These are phyloP conservation scores for Notamacropus eugenii DNA, from an alignment of 2,797 vertebrate species.

Conservation along the genomic window DNA sequence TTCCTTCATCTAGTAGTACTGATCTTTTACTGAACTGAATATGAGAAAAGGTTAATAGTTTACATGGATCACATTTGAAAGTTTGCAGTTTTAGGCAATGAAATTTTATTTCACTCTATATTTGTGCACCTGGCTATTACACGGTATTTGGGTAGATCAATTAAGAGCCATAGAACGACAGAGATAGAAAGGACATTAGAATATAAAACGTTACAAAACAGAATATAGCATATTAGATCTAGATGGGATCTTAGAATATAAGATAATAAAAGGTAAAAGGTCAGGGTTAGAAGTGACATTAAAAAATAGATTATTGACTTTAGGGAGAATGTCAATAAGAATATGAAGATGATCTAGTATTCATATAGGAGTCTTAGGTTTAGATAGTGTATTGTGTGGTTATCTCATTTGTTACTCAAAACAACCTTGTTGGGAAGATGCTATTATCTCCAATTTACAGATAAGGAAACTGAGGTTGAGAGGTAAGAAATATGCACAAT, in stretches of 20 bases:
- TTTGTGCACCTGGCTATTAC: neutral
- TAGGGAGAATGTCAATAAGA: neutral
- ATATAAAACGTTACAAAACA: neutral
- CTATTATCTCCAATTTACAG: neutral
- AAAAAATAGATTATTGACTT: neutral
- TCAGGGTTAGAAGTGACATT: neutral
- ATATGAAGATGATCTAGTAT: neutral
- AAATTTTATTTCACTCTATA: conserved; percentile 21
- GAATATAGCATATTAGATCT: neutral
- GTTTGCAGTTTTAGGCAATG: conserved; percentile 38
- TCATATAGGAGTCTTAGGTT: neutral
- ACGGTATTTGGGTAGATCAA: neutral
- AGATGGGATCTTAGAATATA: neutral
- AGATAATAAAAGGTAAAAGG: neutral
- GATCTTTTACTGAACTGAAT: conserved; percentile 64
- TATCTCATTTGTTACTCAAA: neutral
- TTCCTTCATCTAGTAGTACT: conserved; percentile 51
- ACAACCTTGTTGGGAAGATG: neutral
- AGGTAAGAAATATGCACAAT: neutral
- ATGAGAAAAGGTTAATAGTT: conserved; percentile 62
- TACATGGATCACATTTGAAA: conserved; percentile 25
- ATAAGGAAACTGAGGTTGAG: neutral
- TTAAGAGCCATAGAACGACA: neutral
- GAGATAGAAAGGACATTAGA: neutral
- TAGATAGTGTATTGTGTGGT: neutral